A percentile compares a stretch with the other conserved stretches of the same genome.
phyloP scores from a whole-genome alignment of 2,888 invertebrate species.

The Meghimatium bilineatum region DNA sequence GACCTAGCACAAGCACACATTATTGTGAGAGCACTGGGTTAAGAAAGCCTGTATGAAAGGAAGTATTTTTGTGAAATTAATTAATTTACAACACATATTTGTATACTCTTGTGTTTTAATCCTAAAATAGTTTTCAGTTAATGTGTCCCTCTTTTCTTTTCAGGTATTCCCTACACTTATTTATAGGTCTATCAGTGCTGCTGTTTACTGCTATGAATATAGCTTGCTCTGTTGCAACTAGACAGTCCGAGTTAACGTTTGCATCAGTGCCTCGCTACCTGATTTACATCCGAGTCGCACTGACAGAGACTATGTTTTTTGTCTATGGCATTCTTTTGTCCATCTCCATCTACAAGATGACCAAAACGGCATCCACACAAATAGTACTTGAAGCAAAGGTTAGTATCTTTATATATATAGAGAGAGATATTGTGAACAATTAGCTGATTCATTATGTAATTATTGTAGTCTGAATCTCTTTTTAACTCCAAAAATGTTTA shows the following conservation, averaged over 20 bases:
- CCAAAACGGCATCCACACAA: constrained; percentile 70
- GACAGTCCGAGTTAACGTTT: constrained; percentile 56
- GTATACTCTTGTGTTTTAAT: too few species aligned
- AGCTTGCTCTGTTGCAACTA: constrained; percentile 66
- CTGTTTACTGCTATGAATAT: constrained; percentile 72
- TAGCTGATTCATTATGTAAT: too few species aligned
- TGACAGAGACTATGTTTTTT: constrained; percentile 74
- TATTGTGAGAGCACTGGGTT: too few species aligned
- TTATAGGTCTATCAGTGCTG: constrained; percentile 61
- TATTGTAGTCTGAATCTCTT: too few species aligned
- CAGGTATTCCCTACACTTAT: constrained; percentile 56
- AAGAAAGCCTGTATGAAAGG: too few species aligned
- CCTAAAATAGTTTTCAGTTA: too few species aligned
- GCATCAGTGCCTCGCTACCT: constrained; percentile 62
- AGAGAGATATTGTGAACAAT: too few species aligned
- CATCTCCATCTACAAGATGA: constrained; percentile 72
- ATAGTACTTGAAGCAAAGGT: constrained; percentile 75
- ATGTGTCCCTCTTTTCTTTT: not conserved
- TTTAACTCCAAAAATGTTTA: too few species aligned
- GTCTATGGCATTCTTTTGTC: constrained; percentile 68
- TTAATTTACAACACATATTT: too few species aligned
- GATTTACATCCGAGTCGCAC: constrained; percentile 68
- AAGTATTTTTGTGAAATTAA: too few species aligned
- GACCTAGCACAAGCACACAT: too few species aligned
- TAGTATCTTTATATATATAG: constrained; percentile 7